Evolutionary conservation across 1,140 invertebrate species (phyloP).

Genomic region (Linepithema humile): DNA sequence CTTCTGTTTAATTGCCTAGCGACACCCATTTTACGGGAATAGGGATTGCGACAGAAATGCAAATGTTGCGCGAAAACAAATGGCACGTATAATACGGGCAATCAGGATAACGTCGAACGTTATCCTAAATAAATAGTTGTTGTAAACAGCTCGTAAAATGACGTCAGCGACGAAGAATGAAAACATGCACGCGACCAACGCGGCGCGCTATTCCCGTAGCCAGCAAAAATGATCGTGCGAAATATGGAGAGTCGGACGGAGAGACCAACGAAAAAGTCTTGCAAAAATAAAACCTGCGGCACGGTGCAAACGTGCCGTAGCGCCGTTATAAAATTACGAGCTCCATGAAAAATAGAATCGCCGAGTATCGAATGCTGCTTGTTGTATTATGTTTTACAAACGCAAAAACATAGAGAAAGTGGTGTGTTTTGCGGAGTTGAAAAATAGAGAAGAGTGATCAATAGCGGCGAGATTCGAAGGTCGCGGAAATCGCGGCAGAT

Average conservation of each 20-base stretch:
- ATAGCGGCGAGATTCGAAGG: neutral
- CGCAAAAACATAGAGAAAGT: neutral
- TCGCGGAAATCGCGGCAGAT: neutral
- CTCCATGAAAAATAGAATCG: constrained; percentile 29
- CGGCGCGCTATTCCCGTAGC: neutral
- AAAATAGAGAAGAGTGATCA: neutral
- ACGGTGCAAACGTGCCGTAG: neutral
- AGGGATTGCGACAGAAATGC: constrained; percentile 9
- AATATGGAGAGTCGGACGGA: neutral
- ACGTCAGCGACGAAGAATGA: constrained; percentile 15
- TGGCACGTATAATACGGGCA: constrained; percentile 4
- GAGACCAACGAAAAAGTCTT: neutral
- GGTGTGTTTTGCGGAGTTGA: neutral
- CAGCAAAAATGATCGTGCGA: constrained; percentile 33
- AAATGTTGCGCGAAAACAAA: constrained; percentile 23
- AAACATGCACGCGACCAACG: neutral
- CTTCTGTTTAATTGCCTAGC: constrained; percentile 2
- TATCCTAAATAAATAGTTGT: constrained; percentile 7
- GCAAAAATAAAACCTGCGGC: constrained; percentile 26
- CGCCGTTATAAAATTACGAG: constrained; percentile 33
- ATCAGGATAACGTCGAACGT: neutral
- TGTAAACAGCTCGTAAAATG: neutral
- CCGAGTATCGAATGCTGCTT: neutral
- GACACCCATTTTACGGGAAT: neutral
- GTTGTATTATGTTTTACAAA: neutral